A percentile compares a stretch with the other conserved stretches of the same genome.
Conservation (phyloP, 2,113 vertebrate species). For the Corydoras sp. region DNA sequence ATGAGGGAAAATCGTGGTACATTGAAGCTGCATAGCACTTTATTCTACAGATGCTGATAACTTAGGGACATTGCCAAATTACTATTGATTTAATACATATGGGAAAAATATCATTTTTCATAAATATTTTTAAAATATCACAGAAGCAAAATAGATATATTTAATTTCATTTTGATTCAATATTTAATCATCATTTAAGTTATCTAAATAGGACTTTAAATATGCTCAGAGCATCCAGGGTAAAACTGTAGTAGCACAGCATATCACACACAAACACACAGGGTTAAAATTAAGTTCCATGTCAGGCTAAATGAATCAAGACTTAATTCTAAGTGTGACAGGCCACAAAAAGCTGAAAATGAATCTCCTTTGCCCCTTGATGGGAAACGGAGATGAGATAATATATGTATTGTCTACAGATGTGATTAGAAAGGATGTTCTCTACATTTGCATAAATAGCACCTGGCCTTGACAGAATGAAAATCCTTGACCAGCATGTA, state of each 20-base stretch:
- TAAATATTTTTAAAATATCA: no score
- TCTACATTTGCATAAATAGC: conserved; percentile 49
- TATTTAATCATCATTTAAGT: no score
- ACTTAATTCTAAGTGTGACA: conserved; percentile 36
- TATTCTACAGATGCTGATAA: no score
- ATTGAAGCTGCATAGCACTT: neutral
- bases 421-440: conserved; percentile 41
- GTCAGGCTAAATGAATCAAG: neutral
- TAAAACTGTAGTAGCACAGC: no score
- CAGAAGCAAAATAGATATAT: no score
- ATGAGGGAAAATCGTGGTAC: neutral
- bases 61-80: no score
- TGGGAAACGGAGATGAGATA: conserved; percentile 60
- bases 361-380: conserved; percentile 51
- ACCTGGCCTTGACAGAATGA: conserved; percentile 41
- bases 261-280: neutral
- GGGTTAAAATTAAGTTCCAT: neutral
- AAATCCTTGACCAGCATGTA: conserved; percentile 46
- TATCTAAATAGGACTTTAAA: no score
- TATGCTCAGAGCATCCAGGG: no score
- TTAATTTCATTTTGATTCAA: no score
- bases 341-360: conserved; percentile 56
- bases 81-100: no score
- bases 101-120: no score
- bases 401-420: conserved; percentile 39